Evolutionary conservation across 2,797 vertebrate genomes (phyloP), one percentile per base, ranked within the genome.

Genomic region (Eospalax fontanierii): DNA sequence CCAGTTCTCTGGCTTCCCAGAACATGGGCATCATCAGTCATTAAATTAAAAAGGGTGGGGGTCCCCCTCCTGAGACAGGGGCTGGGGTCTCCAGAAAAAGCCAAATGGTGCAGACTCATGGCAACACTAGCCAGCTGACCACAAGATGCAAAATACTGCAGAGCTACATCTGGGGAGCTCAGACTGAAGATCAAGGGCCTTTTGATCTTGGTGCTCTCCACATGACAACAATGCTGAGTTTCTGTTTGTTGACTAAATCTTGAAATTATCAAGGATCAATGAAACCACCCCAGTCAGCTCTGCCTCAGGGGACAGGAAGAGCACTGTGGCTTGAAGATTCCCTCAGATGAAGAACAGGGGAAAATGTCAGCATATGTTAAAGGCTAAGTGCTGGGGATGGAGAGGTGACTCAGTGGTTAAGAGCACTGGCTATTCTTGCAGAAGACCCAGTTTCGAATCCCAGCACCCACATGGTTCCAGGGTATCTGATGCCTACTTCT

Each of bases 271-370:
- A 76, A 75, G 71, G 75, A 91, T 68, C 75, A 66, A 94, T 80
- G 50, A 87, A 87, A 73, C 81, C 76, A 66, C 71, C 38, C 88
- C n/a, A n/a, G 63, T 35, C 71, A 91, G 35, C n/a, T 91, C 76
- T 74, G 78, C 73, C 46, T 66, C 75, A 92, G 50, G 78, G 61
- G 30, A 35, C 86, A 78, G 74, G 68, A 94, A 90, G 40, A 63
- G 19, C 26, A 74, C n/a, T 61, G 63, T 75, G 88, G 50, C 80
- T 94, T 95, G 73, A 57, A 78, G 85, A 85, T 74, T 93, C 84
- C 35, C 90, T 81, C 61, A 75, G 50, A 65, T 22, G 57, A 6
- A 89, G 54, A 50, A 94, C 30, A 87, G 28, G 50, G 28, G 43
- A 63, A 43, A 82, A 63, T 21, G 35, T 38, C 63, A 24, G 40